Conservation (phyloP, 2,113 vertebrate genomes). For the Orcinus orca region DNA sequence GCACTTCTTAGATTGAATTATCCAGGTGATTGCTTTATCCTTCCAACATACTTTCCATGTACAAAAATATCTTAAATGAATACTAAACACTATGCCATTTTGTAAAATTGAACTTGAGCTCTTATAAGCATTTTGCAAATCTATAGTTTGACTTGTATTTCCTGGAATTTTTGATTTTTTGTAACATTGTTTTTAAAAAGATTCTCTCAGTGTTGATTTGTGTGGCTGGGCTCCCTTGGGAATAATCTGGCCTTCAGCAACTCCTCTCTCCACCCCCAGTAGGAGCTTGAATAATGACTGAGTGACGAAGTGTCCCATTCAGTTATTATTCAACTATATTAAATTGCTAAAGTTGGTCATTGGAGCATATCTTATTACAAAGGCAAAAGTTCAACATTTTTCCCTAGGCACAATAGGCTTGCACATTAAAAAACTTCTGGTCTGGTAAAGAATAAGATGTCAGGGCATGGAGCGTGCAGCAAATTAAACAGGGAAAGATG, state of each 20-base stretch:
- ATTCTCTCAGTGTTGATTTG: not conserved
- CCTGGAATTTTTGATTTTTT: not conserved
- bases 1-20: not conserved
- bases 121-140: not conserved
- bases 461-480: not conserved
- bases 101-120: not conserved
- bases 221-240: not conserved
- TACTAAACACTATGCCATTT: not conserved
- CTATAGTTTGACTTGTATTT: conserved; percentile 31
- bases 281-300: conserved; percentile 63
- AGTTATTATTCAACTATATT: conserved; percentile 72
- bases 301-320: conserved; percentile 60
- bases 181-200: conserved; percentile 8
- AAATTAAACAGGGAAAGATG: conserved; percentile 41
- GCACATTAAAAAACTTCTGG: conserved; percentile 60
- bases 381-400: conserved; percentile 71
- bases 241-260: conserved; percentile 17
- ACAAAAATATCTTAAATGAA: conserved; percentile 4
- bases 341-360: conserved; percentile 71
- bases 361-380: conserved; percentile 64
- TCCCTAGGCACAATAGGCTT: conserved; percentile 48
- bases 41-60: not conserved
- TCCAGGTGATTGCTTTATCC: not conserved
- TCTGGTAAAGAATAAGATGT: conserved; percentile 36
- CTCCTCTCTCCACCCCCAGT: conserved; percentile 18